Evolutionary conservation across 2,113 vertebrate species (phyloP).

Genomic region (Lepisosteus oculatus): DNA sequence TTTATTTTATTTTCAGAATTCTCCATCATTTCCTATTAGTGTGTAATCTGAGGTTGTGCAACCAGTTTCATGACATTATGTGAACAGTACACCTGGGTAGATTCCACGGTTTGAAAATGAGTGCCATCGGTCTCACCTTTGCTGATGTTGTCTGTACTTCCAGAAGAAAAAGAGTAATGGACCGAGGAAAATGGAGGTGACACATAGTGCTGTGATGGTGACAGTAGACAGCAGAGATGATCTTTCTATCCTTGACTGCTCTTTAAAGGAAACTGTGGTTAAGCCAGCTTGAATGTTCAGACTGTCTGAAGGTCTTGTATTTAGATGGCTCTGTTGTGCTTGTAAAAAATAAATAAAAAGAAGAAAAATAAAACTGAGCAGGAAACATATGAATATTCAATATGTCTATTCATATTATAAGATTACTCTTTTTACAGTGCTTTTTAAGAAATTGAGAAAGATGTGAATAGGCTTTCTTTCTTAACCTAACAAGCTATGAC

Average conservation of each 20-base stretch:
- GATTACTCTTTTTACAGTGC: not conserved
- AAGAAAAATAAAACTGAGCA: not conserved
- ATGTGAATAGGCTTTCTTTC: no score
- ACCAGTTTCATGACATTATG: no score
- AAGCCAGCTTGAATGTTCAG: not conserved
- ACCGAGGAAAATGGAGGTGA: not conserved
- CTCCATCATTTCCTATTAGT: no score
- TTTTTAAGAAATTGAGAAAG: no score
- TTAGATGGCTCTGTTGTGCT: not conserved
- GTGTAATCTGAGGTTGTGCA: no score
- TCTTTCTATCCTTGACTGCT: not conserved
- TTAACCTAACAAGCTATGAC: no score
- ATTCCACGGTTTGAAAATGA: no score
- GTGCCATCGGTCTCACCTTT: no score
- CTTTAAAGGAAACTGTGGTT: not conserved
- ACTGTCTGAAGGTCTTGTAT: not conserved
- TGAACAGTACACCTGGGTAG: no score
- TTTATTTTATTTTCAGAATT: no score
- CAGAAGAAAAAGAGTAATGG: not conserved
- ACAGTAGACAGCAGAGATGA: not conserved
- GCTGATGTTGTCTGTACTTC: not conserved
- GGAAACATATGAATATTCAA: no score
- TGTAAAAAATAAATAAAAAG: not conserved
- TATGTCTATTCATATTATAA: no score
- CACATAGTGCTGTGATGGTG: not conserved